These are phyloP conservation scores for Psylliodes chrysocephalus DNA, from an alignment of 2,888 invertebrate species.

Conservation along the genomic window DNA sequence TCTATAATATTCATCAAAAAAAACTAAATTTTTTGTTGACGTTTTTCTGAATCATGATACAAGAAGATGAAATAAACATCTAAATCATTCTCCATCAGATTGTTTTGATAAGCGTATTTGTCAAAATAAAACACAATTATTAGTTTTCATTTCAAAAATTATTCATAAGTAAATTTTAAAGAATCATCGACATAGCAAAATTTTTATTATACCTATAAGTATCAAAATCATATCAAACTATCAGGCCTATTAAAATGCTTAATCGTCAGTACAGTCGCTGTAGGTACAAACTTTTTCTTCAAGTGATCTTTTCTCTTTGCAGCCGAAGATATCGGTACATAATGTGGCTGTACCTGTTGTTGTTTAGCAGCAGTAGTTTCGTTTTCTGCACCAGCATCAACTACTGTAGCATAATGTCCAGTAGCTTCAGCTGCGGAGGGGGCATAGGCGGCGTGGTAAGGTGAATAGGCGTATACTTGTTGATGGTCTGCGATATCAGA, in stretches of 20 bases:
- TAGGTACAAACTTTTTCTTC: conserved; percentile 35
- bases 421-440: conserved; percentile 31
- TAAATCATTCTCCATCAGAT: too few relatives aligned
- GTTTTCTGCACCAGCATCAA: conserved; percentile 38
- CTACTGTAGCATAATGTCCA: conserved; percentile 46
- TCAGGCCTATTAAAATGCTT: conserved; percentile 33
- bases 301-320: conserved; percentile 39
- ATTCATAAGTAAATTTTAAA: too few relatives aligned
- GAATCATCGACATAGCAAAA: not conserved
- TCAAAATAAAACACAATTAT: too few relatives aligned
- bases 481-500: not conserved
- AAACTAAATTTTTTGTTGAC: too few relatives aligned
- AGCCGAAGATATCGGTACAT: conserved; percentile 8
- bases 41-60: too few relatives aligned
- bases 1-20: too few relatives aligned
- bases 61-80: too few relatives aligned
- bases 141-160: too few relatives aligned
- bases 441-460: conserved; percentile 28
- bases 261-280: conserved; percentile 39
- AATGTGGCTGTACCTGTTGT: too few relatives aligned
- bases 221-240: not conserved
- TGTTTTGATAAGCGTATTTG: too few relatives aligned
- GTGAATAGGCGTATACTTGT: not conserved
- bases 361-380: conserved; percentile 27
- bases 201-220: not conserved